These are phyloP conservation scores for Myodes glareolus DNA, from an alignment of 2,113 vertebrate species.

Conservation along the genomic window DNA sequence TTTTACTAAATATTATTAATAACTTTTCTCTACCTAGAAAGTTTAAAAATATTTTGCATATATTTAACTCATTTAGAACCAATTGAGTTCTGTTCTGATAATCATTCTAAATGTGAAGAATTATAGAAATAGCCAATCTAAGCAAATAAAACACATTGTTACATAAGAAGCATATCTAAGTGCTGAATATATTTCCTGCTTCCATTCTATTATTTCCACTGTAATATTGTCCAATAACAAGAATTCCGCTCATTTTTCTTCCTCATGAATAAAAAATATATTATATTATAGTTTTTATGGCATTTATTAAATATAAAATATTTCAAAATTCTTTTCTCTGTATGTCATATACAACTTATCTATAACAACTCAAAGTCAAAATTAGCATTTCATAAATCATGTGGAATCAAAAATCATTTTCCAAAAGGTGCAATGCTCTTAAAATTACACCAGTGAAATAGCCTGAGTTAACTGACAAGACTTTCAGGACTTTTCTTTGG, in stretches of 20 bases:
- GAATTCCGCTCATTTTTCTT: neutral
- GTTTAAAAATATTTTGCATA: neutral
- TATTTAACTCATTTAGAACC: neutral
- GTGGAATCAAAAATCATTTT: neutral
- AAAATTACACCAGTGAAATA: neutral
- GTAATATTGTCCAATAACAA: neutral
- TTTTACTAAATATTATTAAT: neutral
- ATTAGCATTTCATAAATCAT: neutral
- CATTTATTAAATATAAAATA: too few species aligned
- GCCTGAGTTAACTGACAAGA: neutral
- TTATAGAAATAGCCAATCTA: rapidly evolving
- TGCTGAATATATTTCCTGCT: neutral
- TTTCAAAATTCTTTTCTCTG: rapidly evolving
- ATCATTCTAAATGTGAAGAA: neutral
- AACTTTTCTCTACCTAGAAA: neutral
- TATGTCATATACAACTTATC: neutral
- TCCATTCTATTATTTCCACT: rapidly evolving
- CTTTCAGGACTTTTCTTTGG: neutral
- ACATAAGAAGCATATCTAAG: neutral
- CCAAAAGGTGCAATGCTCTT: neutral
- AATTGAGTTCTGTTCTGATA: neutral
- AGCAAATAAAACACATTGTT: too few species aligned
- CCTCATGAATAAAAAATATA: neutral
- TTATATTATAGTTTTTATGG: too few species aligned
- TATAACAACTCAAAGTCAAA: neutral